Evolutionary conservation across 2,797 vertebrate genomes (phyloP), one percentile per base, ranked within the genome.

Genomic region (Otolemur crassicaudatus): DNA sequence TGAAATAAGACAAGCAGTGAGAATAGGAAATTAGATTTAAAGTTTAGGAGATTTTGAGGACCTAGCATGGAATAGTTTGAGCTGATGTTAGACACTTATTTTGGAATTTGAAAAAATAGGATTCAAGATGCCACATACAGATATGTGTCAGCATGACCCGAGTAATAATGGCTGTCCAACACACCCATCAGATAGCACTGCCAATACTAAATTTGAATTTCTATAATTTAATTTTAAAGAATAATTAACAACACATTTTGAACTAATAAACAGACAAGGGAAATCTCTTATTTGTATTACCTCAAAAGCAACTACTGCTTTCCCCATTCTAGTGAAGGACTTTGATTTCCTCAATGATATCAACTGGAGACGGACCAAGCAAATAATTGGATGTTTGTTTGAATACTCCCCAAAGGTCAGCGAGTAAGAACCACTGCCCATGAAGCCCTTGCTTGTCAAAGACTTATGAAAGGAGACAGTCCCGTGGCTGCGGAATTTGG

Each of bases 1-100:
- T 94, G 81, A 95, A 88, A 85, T 27, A 65, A 88, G 88, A 82
- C 86, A 87, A 94, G 85, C 56, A 84, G 46, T 20, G 77, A 91
- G 67, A 77, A 60, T 2, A 40, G 27, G 31, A 75, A 43, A 49
- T 72, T 61, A 65, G 53, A 88, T n/a, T 11, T n/a, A n/a, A 58
- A 40, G 25, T 37, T 60, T 43, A 77, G 49, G 58, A 80, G 58
- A 83, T 49, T 9, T 53, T 58, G 58, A 85, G 69, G 85, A 86
- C 63, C 60, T 60, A 56, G 27, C 77, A 49, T 56, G 53, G 31
- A 67, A 58, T 3, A 23, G 43, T 56, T 87, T 53, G 31, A 63
- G 19, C n/a, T 19, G 2, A 49, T 72, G 2, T 2, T 17, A 83
- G 77, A 56, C 25, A 37, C 25, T 43, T 46, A 67, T 5, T 75